Conservation (phyloP, 2,888 invertebrate genomes). For the Liposcelis brunnea region DNA sequence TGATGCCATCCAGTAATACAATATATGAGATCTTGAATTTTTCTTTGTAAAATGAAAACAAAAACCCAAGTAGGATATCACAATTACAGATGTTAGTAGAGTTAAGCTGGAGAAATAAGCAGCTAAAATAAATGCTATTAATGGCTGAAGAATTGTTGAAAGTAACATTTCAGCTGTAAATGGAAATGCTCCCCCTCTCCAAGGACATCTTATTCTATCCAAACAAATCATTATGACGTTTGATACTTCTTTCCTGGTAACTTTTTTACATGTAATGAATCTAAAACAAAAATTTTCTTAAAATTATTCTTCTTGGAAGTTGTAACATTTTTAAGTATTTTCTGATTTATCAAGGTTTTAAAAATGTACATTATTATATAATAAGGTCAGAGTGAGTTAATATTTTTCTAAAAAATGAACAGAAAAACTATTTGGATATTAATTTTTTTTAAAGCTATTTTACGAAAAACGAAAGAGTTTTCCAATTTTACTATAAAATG, state of each 20-base stretch:
- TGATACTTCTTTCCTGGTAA: slow-evolving; percentile 22
- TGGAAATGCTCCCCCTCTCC: slow-evolving; percentile 39
- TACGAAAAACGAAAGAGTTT: no score
- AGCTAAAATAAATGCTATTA: slow-evolving; percentile 24
- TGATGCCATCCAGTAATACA: slow-evolving; percentile 53
- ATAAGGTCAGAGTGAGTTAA: not conserved
- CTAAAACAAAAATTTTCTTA: slow-evolving; percentile 23
- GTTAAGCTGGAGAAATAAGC: slow-evolving; percentile 17
- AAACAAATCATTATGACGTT: slow-evolving; percentile 31
- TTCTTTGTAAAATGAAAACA: slow-evolving; percentile 15
- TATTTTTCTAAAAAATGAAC: not conserved
- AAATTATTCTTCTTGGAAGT: not conserved
- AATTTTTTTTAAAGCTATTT: no score
- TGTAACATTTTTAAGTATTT: not conserved
- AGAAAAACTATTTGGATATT: not conserved
- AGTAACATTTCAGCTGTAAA: slow-evolving; percentile 32
- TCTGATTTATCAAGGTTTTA: not conserved
- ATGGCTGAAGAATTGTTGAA: slow-evolving; percentile 32
- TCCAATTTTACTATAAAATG: no score
- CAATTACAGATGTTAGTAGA: slow-evolving; percentile 16
- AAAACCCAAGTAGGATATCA: slow-evolving; percentile 16
- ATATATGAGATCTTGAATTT: slow-evolving; percentile 45
- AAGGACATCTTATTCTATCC: slow-evolving; percentile 38
- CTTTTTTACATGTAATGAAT: slow-evolving; percentile 24
- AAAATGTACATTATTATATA: not conserved